Base-by-base conservation (phyloP, 2,113 vertebrate species). In the Pterophyllum scalare region DNA sequence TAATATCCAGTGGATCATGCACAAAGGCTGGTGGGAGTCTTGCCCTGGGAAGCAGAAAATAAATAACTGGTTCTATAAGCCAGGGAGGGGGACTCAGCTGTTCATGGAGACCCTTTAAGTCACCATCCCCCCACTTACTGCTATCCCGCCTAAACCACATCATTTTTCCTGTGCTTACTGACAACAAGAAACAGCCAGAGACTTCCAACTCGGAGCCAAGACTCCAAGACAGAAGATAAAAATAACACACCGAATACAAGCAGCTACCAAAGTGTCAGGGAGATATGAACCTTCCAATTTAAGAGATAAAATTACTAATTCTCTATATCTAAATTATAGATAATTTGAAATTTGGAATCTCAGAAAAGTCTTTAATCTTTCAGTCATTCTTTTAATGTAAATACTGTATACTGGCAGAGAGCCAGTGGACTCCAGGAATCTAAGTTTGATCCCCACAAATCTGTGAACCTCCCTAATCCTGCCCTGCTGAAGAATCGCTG, bases 201-300 rank as follows among this genome's bases (percentile, higher is more conserved):
- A 83, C 46, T 33, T 83, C 65, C 57, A 58, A 26, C 80, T 81
- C 74, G 59, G 60, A 74, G 74, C 3, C 76, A 12, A 75, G 62
- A 52, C 10, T 52, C 46, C 0, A 10, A 61, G 67, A 80, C 72
- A 17, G 60, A 11, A 7, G 20, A 81, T 28, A 46, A 14, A 75
- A 77, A 84, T 31, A 82, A 58, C 49, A 72, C 43, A 9, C 1
- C 0, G 31, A 10, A 15, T 28, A 20, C 12, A 80, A 17, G 28
- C n/a, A 33, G 56, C 59, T 26, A 31, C 43, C 49, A 54, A 46
- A 2, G 5, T 8, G 78, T 78, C 33, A 7, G n/a, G 2, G 38
- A 62, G 54, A 20, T 7, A 8, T 14, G 6, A 28, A 46, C 14
- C 24, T 31, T 67, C 19, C 33, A 58, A 54, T 61, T 61, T 46